These are phyloP conservation scores for Aethina tumida DNA, from an alignment of 1,140 invertebrate species.

Conservation along the genomic window DNA sequence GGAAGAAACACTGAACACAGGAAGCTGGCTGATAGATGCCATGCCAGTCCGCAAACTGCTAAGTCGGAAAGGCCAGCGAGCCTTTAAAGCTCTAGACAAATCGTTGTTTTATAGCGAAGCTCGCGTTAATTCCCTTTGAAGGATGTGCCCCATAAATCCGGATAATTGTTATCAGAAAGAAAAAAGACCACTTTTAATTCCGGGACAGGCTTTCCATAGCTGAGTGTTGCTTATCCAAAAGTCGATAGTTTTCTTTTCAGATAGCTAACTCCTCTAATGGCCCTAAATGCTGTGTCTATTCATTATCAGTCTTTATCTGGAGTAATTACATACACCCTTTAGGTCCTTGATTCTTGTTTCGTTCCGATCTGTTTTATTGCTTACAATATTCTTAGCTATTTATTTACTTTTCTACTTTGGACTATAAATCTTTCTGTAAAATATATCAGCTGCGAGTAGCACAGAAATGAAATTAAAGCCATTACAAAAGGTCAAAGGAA, in stretches of 20 bases:
- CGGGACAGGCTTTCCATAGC: no score
- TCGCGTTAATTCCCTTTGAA: slow-evolving; percentile 33
- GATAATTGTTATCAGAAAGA: slow-evolving; percentile 34
- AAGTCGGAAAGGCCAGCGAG: slow-evolving; percentile 19
- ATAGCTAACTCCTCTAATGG: slow-evolving; percentile 8
- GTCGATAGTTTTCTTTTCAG: slow-evolving; percentile 15
- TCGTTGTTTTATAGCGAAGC: slow-evolving; percentile 32
- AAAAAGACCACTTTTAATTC: slow-evolving; percentile 29
- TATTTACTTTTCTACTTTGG: no score
- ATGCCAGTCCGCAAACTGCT: slow-evolving; percentile 13
- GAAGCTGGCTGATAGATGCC: slow-evolving; percentile 13
- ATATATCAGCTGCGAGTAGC: no score
- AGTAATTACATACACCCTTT: no score
- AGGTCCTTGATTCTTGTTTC: no score
- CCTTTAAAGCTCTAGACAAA: slow-evolving; percentile 30
- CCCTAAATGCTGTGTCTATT: slow-evolving; percentile 15
- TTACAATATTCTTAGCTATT: no score
- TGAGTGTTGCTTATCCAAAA: slow-evolving; percentile 14
- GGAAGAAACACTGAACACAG: no score
- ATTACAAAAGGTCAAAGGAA: no score
- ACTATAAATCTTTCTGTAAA: no score
- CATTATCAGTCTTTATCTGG: slow-evolving; percentile 15
- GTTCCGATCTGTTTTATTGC: no score
- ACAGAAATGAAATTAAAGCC: no score
- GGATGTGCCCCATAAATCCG: slow-evolving; percentile 33